Conservation (phyloP, 2,113 vertebrate genomes). For the Glaucomys volans region DNA sequence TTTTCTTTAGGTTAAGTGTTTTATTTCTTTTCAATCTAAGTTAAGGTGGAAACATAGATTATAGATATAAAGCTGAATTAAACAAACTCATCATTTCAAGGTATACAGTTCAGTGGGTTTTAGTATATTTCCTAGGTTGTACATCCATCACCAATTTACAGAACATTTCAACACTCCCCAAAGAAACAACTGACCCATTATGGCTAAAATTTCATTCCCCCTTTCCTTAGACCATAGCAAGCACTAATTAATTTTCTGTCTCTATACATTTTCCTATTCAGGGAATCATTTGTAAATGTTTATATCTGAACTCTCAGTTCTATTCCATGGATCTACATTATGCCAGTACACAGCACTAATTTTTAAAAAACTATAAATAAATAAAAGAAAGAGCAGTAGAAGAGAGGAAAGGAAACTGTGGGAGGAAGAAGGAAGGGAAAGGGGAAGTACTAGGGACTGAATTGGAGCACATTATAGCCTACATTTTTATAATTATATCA, state of each 20-base stretch:
- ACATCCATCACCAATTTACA: background rate
- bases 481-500: too few species aligned
- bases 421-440: too few species aligned
- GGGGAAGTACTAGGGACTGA: too few species aligned
- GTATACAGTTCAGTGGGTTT: background rate
- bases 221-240: background rate
- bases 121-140: background rate
- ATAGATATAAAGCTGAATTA: background rate
- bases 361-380: too few species aligned
- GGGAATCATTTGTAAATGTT: background rate
- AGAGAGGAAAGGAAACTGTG: too few species aligned
- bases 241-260: background rate
- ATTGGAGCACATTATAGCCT: too few species aligned
- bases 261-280: background rate
- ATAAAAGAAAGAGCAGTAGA: too few species aligned
- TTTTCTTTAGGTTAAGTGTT: background rate
- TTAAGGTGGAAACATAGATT: background rate
- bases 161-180: background rate
- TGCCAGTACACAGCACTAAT: too few species aligned
- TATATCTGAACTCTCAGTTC: too few species aligned
- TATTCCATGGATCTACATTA: too few species aligned
- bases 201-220: background rate
- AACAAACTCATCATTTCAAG: background rate
- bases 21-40: background rate
- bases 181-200: background rate